phyloP scores from a whole-genome alignment of 2,888 invertebrate genomes.

The Lithophane socia region DNA sequence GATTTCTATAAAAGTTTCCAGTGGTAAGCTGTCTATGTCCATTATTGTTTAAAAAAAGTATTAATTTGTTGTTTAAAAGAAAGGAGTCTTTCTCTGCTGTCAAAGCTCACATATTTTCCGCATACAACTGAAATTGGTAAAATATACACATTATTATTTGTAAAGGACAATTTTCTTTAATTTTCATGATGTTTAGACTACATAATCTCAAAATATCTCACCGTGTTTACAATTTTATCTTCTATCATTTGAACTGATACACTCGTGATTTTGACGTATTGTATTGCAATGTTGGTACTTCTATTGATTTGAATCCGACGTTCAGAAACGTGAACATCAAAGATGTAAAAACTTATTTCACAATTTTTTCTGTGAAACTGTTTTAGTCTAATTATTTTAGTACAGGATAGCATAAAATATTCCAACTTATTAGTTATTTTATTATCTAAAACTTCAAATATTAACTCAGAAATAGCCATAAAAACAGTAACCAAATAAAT shows the following conservation, averaged over 20 bases:
- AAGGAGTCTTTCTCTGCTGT: background rate
- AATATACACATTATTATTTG: conserved; percentile 4
- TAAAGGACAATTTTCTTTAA: background rate
- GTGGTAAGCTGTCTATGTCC: conserved; percentile 74
- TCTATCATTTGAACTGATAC: conserved; percentile 47
- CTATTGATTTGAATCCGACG: background rate
- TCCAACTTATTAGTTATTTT: background rate
- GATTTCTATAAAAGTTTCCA: conserved; percentile 82
- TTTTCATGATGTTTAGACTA: background rate
- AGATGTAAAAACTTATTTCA: background rate
- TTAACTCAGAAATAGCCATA: background rate
- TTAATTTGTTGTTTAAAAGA: background rate
- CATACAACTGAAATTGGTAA: conserved; percentile 36
- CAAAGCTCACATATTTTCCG: conserved; percentile 31
- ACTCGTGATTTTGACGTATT: conserved; percentile 82
- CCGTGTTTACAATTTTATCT: conserved; percentile 73
- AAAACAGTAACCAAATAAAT: background rate
- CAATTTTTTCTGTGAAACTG: background rate
- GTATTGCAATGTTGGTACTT: conserved; percentile 62
- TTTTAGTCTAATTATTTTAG: background rate
- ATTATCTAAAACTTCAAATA: background rate
- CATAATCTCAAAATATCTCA: conserved; percentile 42
- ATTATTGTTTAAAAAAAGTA: conserved; percentile 54
- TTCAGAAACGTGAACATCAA: conserved; percentile 40
- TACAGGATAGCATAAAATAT: background rate